Evolutionary conservation across 2,888 invertebrate genomes (phyloP).

Genomic region (Siphonodentalium dalli): DNA sequence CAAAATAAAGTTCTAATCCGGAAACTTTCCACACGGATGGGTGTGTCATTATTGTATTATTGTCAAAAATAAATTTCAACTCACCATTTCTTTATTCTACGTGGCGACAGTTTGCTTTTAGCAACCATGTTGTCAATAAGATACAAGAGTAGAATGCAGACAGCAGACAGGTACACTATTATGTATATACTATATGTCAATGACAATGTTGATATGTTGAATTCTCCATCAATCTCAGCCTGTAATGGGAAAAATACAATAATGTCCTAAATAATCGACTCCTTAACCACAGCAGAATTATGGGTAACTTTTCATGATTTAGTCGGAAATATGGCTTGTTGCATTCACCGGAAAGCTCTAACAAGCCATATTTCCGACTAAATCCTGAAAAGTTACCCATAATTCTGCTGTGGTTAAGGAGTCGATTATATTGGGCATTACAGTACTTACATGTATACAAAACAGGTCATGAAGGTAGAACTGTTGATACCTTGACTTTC

Average conservation of each 20-base stretch:
- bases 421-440: too few relatives aligned
- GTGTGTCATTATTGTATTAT: neutral
- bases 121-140: constrained; percentile 58
- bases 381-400: too few relatives aligned
- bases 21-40: neutral
- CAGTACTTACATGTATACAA: neutral
- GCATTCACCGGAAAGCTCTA: too few relatives aligned
- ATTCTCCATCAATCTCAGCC: constrained; percentile 39
- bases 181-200: constrained; percentile 43
- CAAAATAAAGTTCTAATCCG: too few relatives aligned
- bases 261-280: too few relatives aligned
- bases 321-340: too few relatives aligned
- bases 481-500: too few relatives aligned
- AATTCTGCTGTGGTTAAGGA: too few relatives aligned
- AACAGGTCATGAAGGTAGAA: too few relatives aligned
- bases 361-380: too few relatives aligned
- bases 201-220: constrained; percentile 43
- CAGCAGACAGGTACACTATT: constrained; percentile 40
- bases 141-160: constrained; percentile 50
- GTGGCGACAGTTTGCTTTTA: constrained; percentile 57
- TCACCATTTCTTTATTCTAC: constrained; percentile 59
- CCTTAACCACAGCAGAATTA: too few relatives aligned
- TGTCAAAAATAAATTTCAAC: constrained; percentile 1
- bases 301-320: too few relatives aligned
- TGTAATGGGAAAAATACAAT: constrained; percentile 33